Evolutionary conservation across 2,797 vertebrate species (phyloP).

Genomic region (Hippoglossus hippoglossus): DNA sequence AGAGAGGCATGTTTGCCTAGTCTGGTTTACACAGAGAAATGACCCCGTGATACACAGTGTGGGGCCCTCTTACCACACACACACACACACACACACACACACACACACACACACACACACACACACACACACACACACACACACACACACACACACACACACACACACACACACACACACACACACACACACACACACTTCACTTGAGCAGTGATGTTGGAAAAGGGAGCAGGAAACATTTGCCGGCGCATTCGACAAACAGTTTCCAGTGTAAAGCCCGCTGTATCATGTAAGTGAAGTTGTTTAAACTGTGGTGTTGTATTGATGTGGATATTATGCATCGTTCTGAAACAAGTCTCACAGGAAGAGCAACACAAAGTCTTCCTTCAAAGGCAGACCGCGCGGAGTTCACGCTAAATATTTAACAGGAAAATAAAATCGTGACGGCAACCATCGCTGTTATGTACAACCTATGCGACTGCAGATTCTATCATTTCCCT

Average conservation of each 20-base stretch:
- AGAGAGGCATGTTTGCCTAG: constrained; percentile 60
- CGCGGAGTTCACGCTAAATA: constrained; percentile 13
- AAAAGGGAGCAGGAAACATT: not conserved
- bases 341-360: constrained; percentile 6
- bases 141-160: constrained; percentile 11
- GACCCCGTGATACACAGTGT: constrained; percentile 59
- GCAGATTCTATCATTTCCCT: not conserved
- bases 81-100: constrained; percentile 6
- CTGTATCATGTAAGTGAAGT: not conserved
- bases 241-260: constrained; percentile 1
- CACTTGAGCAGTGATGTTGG: constrained; percentile 2
- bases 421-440: constrained; percentile 22
- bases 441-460: not conserved
- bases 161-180: constrained; percentile 4
- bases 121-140: constrained; percentile 1
- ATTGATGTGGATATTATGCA: constrained; percentile 7
- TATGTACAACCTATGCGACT: not conserved
- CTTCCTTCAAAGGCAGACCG: constrained; percentile 8
- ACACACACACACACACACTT: constrained; percentile 1
- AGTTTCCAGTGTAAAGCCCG: not conserved
- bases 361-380: constrained; percentile 6
- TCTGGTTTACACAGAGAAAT: constrained; percentile 67
- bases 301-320: constrained; percentile 13
- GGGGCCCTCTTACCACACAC: constrained; percentile 10
- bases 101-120: constrained; percentile 1